Evolutionary conservation across 2,113 vertebrate species (phyloP).

Genomic region (Nycticebus coucang): DNA sequence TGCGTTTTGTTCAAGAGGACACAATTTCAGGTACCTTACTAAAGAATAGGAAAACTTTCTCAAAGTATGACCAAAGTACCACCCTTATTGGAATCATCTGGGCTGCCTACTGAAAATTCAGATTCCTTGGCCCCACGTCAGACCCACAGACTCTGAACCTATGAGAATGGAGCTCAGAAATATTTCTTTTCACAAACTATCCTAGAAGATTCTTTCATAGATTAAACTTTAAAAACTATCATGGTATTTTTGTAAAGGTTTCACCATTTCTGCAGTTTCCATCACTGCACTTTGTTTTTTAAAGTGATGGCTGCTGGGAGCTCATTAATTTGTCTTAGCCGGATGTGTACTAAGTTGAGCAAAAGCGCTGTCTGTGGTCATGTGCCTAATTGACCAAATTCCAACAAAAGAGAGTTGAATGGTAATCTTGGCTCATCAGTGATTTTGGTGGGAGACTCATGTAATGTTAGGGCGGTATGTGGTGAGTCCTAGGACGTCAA

Average conservation of each 20-base stretch:
- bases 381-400: conserved; percentile 23
- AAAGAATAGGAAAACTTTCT: background rate
- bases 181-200: background rate
- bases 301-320: background rate
- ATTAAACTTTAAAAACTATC: background rate
- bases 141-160: background rate
- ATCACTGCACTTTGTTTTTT: background rate
- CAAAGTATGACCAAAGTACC: background rate
- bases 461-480: background rate
- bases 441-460: background rate
- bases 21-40: background rate
- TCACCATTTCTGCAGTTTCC: background rate
- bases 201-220: background rate
- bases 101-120: background rate
- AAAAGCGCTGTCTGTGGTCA: background rate
- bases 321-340: conserved; percentile 26
- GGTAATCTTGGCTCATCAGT: background rate
- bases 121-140: background rate
- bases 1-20: too few species aligned
- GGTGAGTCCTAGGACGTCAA: background rate
- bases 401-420: background rate
- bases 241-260: background rate
- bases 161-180: background rate
- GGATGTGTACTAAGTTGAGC: background rate
- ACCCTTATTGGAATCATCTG: background rate